These are phyloP conservation scores for Chrosomus eos DNA, from an alignment of 2,797 vertebrate species.

Conservation along the genomic window DNA sequence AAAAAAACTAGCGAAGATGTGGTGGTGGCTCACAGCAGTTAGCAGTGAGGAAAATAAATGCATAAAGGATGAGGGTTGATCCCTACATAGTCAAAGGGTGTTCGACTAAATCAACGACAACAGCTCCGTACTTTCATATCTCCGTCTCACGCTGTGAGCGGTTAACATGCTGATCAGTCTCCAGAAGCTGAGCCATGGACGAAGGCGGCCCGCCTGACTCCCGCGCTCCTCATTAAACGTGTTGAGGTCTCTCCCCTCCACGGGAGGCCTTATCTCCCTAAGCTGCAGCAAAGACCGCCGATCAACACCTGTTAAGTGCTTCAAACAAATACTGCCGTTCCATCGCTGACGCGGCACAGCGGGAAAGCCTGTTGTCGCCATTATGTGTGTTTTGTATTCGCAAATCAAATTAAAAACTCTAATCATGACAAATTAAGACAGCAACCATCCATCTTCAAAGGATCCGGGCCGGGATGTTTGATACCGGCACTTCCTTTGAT, in stretches of 20 bases:
- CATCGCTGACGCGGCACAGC: conserved; percentile 43
- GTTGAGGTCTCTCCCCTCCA: conserved; percentile 79
- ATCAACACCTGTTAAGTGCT: conserved; percentile 70
- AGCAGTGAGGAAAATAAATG: conserved; percentile 67
- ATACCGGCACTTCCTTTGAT: conserved; percentile 21
- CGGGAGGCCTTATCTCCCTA: conserved; percentile 72
- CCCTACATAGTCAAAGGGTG: conserved; percentile 69
- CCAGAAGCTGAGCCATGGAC: conserved; percentile 80
- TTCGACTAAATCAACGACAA: conserved; percentile 84
- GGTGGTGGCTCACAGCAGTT: conserved; percentile 63
- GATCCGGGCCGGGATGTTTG: not conserved
- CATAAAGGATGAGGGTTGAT: conserved; percentile 70
- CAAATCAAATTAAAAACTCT: conserved; percentile 51
- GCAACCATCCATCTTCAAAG: conserved; percentile 15
- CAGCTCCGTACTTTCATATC: conserved; percentile 81
- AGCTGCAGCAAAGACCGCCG: conserved; percentile 66
- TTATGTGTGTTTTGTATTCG: conserved; percentile 45
- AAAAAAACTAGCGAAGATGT: conserved; percentile 50
- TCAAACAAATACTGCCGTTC: conserved; percentile 53
- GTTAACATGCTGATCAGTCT: conserved; percentile 84
- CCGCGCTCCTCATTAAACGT: conserved; percentile 86
- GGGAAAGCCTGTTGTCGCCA: conserved; percentile 42
- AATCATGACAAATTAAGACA: conserved; percentile 51
- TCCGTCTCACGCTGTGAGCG: conserved; percentile 85
- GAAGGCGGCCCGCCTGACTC: conserved; percentile 80